Conservation (phyloP, 1,140 invertebrate species). For the Drosophila kepulauana region DNA sequence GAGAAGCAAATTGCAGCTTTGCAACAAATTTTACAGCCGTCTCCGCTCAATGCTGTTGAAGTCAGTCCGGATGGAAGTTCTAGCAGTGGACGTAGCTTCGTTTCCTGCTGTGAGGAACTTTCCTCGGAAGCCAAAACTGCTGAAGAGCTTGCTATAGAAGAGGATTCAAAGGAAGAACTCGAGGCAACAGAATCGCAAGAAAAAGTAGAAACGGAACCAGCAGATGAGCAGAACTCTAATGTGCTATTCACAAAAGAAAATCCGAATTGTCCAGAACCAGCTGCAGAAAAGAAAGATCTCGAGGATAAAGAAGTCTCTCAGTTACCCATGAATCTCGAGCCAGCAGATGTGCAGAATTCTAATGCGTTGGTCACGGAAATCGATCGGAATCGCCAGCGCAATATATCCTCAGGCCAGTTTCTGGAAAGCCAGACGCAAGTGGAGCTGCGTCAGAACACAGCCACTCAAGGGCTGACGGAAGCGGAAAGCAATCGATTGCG, state of each 20-base stretch:
- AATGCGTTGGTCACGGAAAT: slow-evolving; percentile 38
- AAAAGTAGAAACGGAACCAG: neutral
- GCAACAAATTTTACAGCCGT: neutral
- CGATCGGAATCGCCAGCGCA: slow-evolving; percentile 52
- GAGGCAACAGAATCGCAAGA: neutral
- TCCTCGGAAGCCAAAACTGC: neutral
- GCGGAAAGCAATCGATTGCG: slow-evolving; percentile 82
- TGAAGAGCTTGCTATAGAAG: neutral
- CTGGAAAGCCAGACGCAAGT: slow-evolving; percentile 48
- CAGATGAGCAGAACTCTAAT: neutral
- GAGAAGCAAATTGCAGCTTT: slow-evolving; percentile 25
- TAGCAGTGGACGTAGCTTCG: slow-evolving; percentile 48
- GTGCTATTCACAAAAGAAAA: neutral
- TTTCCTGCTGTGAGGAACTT: slow-evolving; percentile 52
- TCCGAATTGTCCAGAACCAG: slow-evolving; percentile 12
- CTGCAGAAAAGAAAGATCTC: neutral
- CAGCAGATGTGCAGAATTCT: slow-evolving; percentile 54
- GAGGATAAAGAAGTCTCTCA: neutral
- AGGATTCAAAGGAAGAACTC: neutral
- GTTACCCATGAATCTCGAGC: neutral
- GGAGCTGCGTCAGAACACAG: slow-evolving; percentile 16
- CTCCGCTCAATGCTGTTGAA: neutral
- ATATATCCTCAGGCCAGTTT: slow-evolving; percentile 58
- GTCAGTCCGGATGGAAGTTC: slow-evolving; percentile 54
- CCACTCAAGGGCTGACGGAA: slow-evolving; percentile 56